Conservation (phyloP, 2,888 invertebrate species). For the Stenchaetothrips biformis region DNA sequence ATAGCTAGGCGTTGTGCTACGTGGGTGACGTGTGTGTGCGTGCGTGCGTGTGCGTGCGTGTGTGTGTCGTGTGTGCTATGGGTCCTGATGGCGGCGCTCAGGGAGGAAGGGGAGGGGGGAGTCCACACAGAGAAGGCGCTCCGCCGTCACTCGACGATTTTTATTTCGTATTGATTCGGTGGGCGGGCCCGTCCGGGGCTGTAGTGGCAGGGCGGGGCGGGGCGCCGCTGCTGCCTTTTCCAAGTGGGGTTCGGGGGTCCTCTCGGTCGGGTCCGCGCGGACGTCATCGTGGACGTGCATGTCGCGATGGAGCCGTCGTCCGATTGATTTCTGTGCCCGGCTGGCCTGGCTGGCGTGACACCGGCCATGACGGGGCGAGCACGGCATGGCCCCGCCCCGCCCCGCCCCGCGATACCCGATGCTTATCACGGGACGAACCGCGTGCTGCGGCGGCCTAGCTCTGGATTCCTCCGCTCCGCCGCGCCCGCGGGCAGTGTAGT, state of each 20-base stretch:
- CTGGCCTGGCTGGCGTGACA: too few relatives aligned
- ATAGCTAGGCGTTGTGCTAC: background rate
- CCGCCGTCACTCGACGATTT: conserved; percentile 10
- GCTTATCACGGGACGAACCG: background rate
- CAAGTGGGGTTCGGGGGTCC: too few relatives aligned
- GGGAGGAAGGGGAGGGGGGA: too few relatives aligned
- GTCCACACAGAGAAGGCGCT: background rate
- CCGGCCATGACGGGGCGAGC: too few relatives aligned
- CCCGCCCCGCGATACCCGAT: background rate
- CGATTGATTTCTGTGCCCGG: too few relatives aligned
- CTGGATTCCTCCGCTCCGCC: conserved; percentile 3
- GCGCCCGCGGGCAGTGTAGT: background rate
- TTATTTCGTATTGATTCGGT: conserved; percentile 25
- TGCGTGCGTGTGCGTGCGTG: background rate
- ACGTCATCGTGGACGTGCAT: too few relatives aligned
- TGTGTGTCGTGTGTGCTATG: background rate
- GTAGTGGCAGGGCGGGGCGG: background rate
- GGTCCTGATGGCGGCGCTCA: background rate
- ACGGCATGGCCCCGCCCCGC: background rate
- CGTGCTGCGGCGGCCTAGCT: background rate
- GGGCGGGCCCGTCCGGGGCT: conserved; percentile 12
- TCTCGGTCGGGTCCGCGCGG: too few relatives aligned
- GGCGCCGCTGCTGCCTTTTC: background rate
- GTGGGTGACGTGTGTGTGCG: background rate
- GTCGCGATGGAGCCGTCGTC: too few relatives aligned